phyloP scores from a whole-genome alignment of 2,113 vertebrate genomes.

The Microtus ochrogaster region DNA sequence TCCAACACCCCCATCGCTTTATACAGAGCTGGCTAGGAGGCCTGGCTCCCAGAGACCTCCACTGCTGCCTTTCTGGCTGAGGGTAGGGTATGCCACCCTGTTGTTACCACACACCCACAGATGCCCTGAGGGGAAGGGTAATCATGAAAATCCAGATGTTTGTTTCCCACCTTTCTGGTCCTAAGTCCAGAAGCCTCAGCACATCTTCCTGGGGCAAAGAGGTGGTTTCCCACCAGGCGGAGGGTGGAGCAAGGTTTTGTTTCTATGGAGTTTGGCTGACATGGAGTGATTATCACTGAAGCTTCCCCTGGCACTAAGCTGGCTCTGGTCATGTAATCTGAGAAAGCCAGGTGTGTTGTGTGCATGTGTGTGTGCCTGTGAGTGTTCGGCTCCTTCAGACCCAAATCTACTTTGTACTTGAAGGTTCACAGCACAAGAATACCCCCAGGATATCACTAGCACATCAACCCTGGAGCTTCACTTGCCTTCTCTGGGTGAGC shows the following conservation, averaged over 20 bases:
- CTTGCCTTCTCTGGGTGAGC: accelerated
- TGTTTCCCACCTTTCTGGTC: neutral
- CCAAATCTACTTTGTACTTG: neutral
- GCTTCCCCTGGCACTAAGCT: neutral
- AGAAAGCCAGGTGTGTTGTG: neutral
- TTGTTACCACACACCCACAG: no score
- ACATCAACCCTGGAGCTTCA: neutral
- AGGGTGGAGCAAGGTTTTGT: neutral
- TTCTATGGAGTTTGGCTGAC: neutral
- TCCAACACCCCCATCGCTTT: no score
- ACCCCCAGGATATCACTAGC: neutral
- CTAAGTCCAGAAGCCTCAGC: neutral
- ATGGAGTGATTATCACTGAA: neutral
- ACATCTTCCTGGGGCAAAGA: neutral
- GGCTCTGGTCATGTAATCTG: no score
- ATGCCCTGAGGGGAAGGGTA: no score
- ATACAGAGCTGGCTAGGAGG: neutral
- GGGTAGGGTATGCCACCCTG: no score
- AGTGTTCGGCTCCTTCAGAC: neutral
- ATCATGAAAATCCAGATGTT: neutral
- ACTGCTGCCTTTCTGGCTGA: neutral
- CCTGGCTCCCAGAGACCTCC: neutral
- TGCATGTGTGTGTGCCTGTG: no score
- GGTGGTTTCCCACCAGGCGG: neutral
- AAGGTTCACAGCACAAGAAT: neutral